Percentiles rank a stretch among this genome's conserved stretches.
phyloP scores from a whole-genome alignment of 2,888 invertebrate species.

The Pediacus dermestoides region DNA sequence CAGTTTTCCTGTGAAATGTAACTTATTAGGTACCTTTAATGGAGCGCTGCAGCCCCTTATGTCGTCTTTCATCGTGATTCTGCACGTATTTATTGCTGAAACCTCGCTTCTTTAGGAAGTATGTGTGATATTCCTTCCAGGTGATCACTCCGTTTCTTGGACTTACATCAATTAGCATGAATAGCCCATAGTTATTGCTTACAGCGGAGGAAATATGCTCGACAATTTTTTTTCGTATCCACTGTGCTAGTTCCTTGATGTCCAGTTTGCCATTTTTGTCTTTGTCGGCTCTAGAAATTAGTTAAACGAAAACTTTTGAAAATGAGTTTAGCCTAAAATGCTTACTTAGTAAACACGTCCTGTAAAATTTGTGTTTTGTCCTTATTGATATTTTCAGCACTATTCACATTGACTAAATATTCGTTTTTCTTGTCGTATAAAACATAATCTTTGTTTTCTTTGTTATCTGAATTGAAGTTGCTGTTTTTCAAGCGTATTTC shows the following conservation, averaged over 20 bases:
- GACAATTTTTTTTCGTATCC: constrained; percentile 65
- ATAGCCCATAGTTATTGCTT: constrained; percentile 63
- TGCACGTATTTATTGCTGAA: constrained; percentile 61
- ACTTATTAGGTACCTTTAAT: constrained; percentile 51
- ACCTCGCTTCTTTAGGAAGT: constrained; percentile 68
- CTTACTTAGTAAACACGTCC: constrained; percentile 49
- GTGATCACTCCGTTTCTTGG: constrained; percentile 67
- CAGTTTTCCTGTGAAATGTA: background rate
- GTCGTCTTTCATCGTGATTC: constrained; percentile 63
- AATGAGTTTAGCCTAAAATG: constrained; percentile 9
- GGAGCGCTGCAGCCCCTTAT: constrained; percentile 60
- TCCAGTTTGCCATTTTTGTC: constrained; percentile 57
- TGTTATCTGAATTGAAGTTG: constrained; percentile 54
- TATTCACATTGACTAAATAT: constrained; percentile 48
- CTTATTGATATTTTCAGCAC: constrained; percentile 42
- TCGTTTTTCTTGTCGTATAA: constrained; percentile 52
- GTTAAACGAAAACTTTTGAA: too few relatives aligned
- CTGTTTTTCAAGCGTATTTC: constrained; percentile 49
- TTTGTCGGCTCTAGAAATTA: constrained; percentile 57
- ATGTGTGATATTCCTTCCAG: constrained; percentile 77
- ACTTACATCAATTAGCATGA: constrained; percentile 62
- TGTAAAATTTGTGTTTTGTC: constrained; percentile 43
- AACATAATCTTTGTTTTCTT: constrained; percentile 42
- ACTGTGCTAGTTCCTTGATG: constrained; percentile 61
- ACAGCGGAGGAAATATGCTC: constrained; percentile 67